phyloP scores from a whole-genome alignment of 2,797 vertebrate species.

The Gallinago solitaria region DNA sequence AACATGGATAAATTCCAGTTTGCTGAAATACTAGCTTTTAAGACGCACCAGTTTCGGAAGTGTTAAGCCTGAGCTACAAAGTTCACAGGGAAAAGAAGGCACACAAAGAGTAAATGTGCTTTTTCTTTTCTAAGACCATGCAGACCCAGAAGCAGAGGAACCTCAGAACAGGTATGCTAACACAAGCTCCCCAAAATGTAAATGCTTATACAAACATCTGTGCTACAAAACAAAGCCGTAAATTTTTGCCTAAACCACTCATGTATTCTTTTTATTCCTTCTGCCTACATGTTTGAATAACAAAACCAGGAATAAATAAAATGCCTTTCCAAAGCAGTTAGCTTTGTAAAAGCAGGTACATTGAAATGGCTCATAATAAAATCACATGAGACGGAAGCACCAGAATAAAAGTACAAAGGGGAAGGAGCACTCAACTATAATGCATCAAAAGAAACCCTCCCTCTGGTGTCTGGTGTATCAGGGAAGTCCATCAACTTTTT shows the following conservation, averaged over 20 bases:
- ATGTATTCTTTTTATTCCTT: background rate
- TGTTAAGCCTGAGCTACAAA: background rate
- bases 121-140: background rate
- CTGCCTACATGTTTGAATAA: background rate
- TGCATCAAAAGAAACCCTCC: background rate
- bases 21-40: background rate
- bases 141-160: background rate
- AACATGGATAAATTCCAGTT: background rate
- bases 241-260: background rate
- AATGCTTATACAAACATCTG: background rate
- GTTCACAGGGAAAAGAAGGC: background rate
- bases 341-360: background rate
- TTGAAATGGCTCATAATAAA: background rate
- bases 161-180: background rate
- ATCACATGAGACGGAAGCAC: background rate
- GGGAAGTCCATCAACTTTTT: background rate
- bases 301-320: conserved; percentile 4
- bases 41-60: background rate
- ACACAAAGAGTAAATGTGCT: fast-evolving
- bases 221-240: background rate
- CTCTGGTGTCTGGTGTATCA: background rate
- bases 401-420: background rate
- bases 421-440: background rate
- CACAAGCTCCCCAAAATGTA: background rate
- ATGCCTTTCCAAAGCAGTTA: background rate